Conservation (phyloP, 2,797 vertebrate species). For the Macroramphosus scolopax region DNA sequence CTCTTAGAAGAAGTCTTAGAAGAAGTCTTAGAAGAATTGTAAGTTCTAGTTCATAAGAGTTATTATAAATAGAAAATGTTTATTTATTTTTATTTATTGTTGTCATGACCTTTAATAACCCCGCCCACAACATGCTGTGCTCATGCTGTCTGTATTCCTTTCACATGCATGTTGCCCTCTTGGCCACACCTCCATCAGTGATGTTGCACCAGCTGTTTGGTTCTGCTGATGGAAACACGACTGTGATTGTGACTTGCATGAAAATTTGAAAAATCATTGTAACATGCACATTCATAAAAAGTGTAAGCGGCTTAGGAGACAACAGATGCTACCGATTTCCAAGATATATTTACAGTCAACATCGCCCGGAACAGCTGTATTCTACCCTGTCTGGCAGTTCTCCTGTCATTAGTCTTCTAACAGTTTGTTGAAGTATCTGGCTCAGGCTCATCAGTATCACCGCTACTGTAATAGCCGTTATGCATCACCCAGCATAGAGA, state of each 20-base stretch:
- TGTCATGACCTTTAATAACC: no score
- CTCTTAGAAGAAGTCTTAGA: no score
- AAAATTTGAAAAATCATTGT: no score
- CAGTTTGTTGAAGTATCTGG: constrained; percentile 1
- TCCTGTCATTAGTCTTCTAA: constrained; percentile 3
- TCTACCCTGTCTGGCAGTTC: not conserved
- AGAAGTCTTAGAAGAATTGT: no score
- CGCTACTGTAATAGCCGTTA: not conserved
- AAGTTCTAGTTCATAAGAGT: no score
- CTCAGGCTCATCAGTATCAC: no score
- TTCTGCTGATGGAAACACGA: not conserved
- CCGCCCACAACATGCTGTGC: no score
- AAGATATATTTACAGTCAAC: not conserved
- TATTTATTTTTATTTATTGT: no score
- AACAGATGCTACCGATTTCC: not conserved
- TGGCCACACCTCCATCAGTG: not conserved
- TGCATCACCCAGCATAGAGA: not conserved
- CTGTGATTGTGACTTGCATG: no score
- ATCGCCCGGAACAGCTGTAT: not conserved
- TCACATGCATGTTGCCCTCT: constrained; percentile 1
- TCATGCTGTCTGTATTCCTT: not conserved
- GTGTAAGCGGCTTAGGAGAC: not conserved
- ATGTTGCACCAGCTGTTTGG: constrained; percentile 9
- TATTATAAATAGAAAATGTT: no score
- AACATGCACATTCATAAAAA: not conserved